These are phyloP conservation scores for Lethocerus indicus DNA, from an alignment of 1,140 invertebrate species.

Conservation along the genomic window DNA sequence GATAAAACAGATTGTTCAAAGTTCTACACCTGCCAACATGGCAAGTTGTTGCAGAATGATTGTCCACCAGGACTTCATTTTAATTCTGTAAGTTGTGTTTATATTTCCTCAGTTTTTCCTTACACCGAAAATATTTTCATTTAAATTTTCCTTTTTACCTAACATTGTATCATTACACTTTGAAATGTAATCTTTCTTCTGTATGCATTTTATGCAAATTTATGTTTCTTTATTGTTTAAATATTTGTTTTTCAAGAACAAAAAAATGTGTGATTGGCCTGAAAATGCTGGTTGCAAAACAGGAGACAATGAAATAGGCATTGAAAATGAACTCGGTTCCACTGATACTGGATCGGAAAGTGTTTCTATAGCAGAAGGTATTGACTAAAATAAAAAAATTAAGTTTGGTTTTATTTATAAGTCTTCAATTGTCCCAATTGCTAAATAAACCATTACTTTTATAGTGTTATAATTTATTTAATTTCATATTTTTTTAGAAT, in stretches of 20 bases:
- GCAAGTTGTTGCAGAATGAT: constrained; percentile 37
- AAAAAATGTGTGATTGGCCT: constrained; percentile 55
- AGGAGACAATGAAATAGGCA: constrained; percentile 8
- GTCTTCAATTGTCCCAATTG: not conserved
- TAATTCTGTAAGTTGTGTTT: constrained; percentile 34
- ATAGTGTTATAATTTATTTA: not conserved
- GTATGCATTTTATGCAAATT: no score
- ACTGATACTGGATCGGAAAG: no score
- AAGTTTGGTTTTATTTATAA: no score
- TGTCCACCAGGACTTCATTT: constrained; percentile 57
- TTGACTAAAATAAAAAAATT: no score
- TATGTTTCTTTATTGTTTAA: no score
- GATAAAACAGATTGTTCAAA: constrained; percentile 47
- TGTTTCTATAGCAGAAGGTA: constrained; percentile 13
- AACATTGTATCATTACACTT: constrained; percentile 1
- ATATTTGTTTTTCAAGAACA: constrained; percentile 9
- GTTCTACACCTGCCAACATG: constrained; percentile 64
- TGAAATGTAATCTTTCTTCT: no score
- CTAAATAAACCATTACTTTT: no score
- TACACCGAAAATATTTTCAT: not conserved
- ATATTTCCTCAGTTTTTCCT: not conserved
- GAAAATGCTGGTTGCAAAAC: constrained; percentile 13
- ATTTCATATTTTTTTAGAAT: not conserved
- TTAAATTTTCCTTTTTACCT: not conserved
- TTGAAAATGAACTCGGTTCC: not conserved